Conservation (phyloP, 1,140 invertebrate species). For the Tyrophagus putrescentiae region DNA sequence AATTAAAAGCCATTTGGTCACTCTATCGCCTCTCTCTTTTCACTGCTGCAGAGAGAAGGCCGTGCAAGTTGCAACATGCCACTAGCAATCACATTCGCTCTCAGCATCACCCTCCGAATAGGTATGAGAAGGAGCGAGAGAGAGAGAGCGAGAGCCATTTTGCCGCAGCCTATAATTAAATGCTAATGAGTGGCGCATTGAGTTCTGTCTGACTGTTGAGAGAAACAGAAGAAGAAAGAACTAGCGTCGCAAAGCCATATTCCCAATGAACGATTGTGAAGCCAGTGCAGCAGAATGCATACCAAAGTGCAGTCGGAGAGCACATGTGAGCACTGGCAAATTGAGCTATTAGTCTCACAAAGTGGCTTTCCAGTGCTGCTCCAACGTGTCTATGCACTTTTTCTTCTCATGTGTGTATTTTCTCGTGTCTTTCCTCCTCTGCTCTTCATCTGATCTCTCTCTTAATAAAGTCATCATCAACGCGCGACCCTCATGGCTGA, state of each 20-base stretch:
- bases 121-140: neutral
- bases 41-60: neutral
- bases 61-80: no score
- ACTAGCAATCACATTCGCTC: constrained; percentile 12
- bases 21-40: neutral
- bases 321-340: neutral
- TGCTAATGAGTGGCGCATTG: constrained; percentile 9
- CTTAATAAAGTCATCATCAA: constrained; percentile 10
- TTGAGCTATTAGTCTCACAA: constrained; percentile 4
- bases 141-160: no score
- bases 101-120: constrained; percentile 13
- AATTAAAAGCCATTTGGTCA: constrained; percentile 16
- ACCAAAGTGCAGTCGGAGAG: neutral
- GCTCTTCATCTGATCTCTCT: no score
- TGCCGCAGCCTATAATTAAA: constrained; percentile 11
- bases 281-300: neutral
- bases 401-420: no score
- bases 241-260: neutral
- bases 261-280: constrained; percentile 12
- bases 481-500: no score
- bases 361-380: neutral
- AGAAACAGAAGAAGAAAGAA: neutral
- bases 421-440: no score
- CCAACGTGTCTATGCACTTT: no score
- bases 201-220: neutral